Evolutionary conservation across 2,888 invertebrate species (phyloP).

Genomic region (Diaprepes abbreviatus): DNA sequence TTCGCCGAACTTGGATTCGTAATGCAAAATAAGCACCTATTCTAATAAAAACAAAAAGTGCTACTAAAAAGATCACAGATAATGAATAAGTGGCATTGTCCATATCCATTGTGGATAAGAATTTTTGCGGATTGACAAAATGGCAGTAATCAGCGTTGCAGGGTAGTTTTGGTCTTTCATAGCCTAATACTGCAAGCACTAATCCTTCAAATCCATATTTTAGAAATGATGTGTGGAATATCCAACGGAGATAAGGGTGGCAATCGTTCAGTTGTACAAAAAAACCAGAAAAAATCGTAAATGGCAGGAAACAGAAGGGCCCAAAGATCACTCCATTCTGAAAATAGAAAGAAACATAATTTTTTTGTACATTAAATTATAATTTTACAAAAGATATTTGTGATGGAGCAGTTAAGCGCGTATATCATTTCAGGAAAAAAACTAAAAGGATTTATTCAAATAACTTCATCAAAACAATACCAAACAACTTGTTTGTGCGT

Average conservation of each 20-base stretch:
- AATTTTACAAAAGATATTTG: too few species aligned
- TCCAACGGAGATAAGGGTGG: constrained; percentile 83
- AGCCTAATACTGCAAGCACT: constrained; percentile 86
- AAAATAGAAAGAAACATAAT: constrained; percentile 61
- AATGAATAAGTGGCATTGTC: constrained; percentile 75
- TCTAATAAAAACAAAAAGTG: constrained; percentile 75
- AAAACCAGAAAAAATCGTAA: constrained; percentile 93
- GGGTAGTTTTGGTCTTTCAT: constrained; percentile 79
- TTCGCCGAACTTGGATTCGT: constrained; percentile 67
- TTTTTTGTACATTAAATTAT: too few species aligned
- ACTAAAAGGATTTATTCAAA: too few species aligned
- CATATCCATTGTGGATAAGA: constrained; percentile 84
- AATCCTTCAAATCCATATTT: constrained; percentile 91
- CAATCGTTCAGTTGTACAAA: constrained; percentile 89
- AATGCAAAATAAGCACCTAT: constrained; percentile 78
- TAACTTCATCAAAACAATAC: too few species aligned
- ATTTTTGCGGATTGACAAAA: constrained; percentile 76
- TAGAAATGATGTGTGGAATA: constrained; percentile 89
- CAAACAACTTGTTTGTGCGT: too few species aligned
- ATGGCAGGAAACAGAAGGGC: constrained; percentile 88
- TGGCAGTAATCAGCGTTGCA: constrained; percentile 86
- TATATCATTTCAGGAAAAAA: too few species aligned
- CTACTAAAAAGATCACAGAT: constrained; percentile 76
- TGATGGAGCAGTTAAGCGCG: too few species aligned
- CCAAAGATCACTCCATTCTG: constrained; percentile 93